phyloP scores from a whole-genome alignment of 2,113 vertebrate species.

The Aythya baeri region DNA sequence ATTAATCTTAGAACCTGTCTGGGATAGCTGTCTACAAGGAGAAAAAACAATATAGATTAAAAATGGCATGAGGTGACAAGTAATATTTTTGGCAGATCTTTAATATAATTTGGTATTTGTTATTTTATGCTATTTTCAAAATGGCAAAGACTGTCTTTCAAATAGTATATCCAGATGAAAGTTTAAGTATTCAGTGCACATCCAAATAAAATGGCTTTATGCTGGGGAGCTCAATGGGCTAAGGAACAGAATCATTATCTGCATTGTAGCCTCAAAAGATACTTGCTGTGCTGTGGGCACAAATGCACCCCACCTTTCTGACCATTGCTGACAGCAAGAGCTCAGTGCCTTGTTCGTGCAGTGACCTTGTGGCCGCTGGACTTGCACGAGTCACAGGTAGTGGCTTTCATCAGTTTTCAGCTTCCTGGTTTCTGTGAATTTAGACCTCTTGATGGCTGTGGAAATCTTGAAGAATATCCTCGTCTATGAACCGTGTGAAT shows the following conservation, averaged over 20 bases:
- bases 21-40: neutral
- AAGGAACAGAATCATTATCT: neutral
- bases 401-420: neutral
- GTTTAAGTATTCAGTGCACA: too few species aligned
- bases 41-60: neutral
- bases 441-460: neutral
- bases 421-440: neutral
- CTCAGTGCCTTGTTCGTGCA: neutral
- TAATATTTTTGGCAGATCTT: neutral
- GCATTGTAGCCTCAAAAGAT: neutral
- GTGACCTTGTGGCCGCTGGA: accelerated
- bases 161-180: neutral
- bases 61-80: neutral
- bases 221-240: neutral
- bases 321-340: neutral
- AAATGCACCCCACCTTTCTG: neutral
- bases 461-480: neutral
- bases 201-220: neutral
- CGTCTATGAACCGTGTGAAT: neutral
- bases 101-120: neutral
- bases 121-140: neutral
- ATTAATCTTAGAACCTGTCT: neutral
- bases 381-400: neutral
- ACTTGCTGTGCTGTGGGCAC: neutral
- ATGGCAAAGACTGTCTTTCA: neutral